Evolutionary conservation across 2,888 invertebrate genomes (phyloP).

Genomic region (Heliconius hortense): DNA sequence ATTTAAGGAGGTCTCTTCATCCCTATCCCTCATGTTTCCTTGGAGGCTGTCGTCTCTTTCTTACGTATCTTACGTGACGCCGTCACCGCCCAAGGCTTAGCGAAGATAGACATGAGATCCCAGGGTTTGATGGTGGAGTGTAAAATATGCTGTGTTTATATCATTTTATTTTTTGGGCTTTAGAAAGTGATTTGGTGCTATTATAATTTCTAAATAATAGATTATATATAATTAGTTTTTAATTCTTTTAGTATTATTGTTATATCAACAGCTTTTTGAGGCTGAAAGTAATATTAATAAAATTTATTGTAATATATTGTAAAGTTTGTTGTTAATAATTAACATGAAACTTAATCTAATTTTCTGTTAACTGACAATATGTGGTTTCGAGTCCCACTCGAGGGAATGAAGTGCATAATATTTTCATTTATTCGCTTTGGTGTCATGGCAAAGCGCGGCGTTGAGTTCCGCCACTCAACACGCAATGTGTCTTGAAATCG

Average conservation of each 20-base stretch:
- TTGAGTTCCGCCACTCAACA: not conserved
- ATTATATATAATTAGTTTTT: not conserved
- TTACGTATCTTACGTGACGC: slow-evolving; percentile 71
- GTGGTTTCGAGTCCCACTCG: too few species aligned
- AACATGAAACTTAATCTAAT: too few species aligned
- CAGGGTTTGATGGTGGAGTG: slow-evolving; percentile 58
- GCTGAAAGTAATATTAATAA: not conserved
- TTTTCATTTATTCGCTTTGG: not conserved
- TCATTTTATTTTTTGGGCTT: slow-evolving; percentile 56
- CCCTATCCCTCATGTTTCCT: slow-evolving; percentile 57
- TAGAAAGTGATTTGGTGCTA: slow-evolving; percentile 62
- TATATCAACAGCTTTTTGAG: not conserved
- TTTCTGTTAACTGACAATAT: too few species aligned
- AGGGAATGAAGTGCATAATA: not conserved
- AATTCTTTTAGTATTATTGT: slow-evolving; percentile 3
- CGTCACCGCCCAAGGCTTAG: slow-evolving; percentile 79
- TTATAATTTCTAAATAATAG: slow-evolving; percentile 42
- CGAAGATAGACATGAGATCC: slow-evolving; percentile 76
- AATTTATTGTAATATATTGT: too few species aligned
- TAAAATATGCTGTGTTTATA: slow-evolving; percentile 50
- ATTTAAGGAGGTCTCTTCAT: slow-evolving; percentile 70
- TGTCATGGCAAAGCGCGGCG: not conserved
- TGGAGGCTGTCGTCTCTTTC: slow-evolving; percentile 60
- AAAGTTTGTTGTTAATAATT: too few species aligned
- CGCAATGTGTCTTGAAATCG: too few species aligned